Evolutionary conservation across 2,113 vertebrate species (phyloP).

Genomic region (Lophochroa leadbeateri): DNA sequence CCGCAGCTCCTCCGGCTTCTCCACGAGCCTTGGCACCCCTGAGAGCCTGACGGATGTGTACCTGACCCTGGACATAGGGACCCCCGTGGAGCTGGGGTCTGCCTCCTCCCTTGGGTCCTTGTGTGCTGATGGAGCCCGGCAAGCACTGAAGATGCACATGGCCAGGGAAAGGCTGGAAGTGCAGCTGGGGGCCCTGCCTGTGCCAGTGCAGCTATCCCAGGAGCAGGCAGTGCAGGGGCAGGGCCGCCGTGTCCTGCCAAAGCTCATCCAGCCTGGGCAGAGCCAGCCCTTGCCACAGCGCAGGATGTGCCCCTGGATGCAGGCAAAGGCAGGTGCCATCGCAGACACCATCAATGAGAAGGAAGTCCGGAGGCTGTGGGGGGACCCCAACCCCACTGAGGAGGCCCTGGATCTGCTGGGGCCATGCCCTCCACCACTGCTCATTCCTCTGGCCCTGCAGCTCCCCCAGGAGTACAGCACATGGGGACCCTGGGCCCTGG

Average conservation of each 20-base stretch:
- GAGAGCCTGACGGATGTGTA: background rate
- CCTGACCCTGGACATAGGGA: no score
- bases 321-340: background rate
- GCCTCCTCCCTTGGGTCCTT: background rate
- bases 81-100: background rate
- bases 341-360: background rate
- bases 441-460: background rate
- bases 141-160: background rate
- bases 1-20: background rate
- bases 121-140: fast-evolving
- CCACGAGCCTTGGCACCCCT: background rate
- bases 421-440: background rate
- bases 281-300: no score
- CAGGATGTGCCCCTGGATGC: no score
- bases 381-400: background rate
- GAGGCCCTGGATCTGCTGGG: background rate
- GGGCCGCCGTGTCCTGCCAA: background rate
- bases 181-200: background rate
- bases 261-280: background rate
- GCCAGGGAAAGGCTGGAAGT: background rate
- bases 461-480: background rate
- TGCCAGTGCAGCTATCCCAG: background rate
- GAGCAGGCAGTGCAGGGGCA: background rate
- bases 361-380: background rate
- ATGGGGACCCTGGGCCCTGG: background rate